phyloP scores from a whole-genome alignment of 1,140 invertebrate species.

The Lerema accius region DNA sequence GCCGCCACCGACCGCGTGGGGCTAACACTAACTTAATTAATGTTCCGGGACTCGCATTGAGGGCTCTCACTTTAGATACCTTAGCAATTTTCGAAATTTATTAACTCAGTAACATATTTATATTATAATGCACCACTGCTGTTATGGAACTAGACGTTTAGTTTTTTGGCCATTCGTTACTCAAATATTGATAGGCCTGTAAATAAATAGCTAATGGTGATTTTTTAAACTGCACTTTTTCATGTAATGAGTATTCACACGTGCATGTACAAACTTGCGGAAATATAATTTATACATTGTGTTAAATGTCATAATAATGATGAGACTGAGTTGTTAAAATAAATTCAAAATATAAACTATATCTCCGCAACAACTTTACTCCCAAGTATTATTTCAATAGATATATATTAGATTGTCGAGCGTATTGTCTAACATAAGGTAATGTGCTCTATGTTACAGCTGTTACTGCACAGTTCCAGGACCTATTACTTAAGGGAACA shows the following conservation, averaged over 20 bases:
- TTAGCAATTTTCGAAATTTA: not conserved
- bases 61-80: not conserved
- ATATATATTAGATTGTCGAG: constrained; percentile 27
- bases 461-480: constrained; percentile 27
- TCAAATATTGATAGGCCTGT: not conserved
- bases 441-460: constrained; percentile 33
- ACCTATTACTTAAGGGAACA: constrained; percentile 45
- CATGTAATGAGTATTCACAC: not conserved
- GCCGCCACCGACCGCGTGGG: constrained; percentile 5
- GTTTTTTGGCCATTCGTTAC: not conserved
- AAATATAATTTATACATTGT: not conserved
- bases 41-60: not conserved
- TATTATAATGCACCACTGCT: not conserved
- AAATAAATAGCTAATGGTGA: constrained; percentile 3
- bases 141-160: not conserved
- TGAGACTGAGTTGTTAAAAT: no score
- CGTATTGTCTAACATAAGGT: constrained; percentile 10
- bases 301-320: no score
- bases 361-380: not conserved
- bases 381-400: not conserved
- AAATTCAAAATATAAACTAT: no score
- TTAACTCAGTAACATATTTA: no score
- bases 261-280: constrained; percentile 10
- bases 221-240: not conserved
- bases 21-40: constrained; percentile 23